Base-by-base conservation (phyloP, 2,113 vertebrate genomes). In the Ceratotherium simum region DNA sequence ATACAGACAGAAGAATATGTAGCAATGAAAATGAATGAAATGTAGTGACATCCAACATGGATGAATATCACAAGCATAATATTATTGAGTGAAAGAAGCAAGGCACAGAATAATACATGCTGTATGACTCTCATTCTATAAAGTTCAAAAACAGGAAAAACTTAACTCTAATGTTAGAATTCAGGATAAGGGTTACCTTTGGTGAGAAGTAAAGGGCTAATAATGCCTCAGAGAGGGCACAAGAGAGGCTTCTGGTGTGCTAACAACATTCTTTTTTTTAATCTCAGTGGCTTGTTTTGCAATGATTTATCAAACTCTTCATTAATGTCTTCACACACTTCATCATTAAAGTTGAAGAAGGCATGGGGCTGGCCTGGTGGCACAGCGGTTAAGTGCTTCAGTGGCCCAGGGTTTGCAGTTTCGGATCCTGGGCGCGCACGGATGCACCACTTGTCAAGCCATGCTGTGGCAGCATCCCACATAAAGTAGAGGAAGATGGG, bases 111-210 rank as follows among this genome's bases (percentile, higher is more conserved):
- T 36, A 69, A 60, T 25, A 10, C 6, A 23, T 29, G 29, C 29
- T 6, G 17, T 31, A 36, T 27, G 10, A 51, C 72, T 85, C 3
- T 14, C 16, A 70, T 60, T 76, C 58, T 73, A 27, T 60, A 51
- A 82, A 21, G n/a, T 27, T 85, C 27, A 85, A 94, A 95, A 39
- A 3, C 25, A 79, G 25, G 4, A 58, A 89, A 91, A 69, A 31
- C 17, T 18, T n/a, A 48, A 76, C 14, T 76, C 16, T 67, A 18
- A 42, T 36, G 1, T 56, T 27, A 65, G 2, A 79, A 89, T 80
- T 95, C 17, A 20, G 39, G 62, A 65, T 20, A 48, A 23, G 21
- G 17, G 48, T 75, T 39, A 69, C 10, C 17, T 48, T 2, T 11
- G 64, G 29, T 17, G 81, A 78, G 39, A 88, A 17, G 46, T 25